A percentile compares a stretch with the other conserved stretches of the same genome.
Conservation (phyloP, 1,140 invertebrate genomes). For the Latrodectus geometricus region DNA sequence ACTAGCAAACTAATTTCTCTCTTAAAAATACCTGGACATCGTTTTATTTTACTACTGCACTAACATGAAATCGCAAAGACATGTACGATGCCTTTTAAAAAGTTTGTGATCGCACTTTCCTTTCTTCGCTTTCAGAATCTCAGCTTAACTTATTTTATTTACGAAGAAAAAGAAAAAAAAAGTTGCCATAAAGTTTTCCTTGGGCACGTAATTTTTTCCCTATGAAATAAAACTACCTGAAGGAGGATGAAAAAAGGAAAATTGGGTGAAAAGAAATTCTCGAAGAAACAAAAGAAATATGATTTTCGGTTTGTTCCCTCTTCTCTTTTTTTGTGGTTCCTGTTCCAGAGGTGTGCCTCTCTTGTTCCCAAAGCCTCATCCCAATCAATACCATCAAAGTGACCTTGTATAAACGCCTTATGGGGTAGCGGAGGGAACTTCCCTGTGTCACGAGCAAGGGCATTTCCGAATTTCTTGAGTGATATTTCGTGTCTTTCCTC, state of each 20-base stretch:
- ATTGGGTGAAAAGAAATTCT: neutral
- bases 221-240: no score
- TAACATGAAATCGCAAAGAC: no score
- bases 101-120: no score
- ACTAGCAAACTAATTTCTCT: no score
- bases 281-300: neutral
- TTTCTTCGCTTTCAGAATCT: no score
- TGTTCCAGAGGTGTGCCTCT: neutral
- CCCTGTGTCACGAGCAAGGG: conserved; percentile 27
- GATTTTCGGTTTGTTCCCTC: neutral
- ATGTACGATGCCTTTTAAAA: no score
- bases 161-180: no score
- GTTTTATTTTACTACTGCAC: no score
- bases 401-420: conserved; percentile 14
- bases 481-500: conserved; percentile 30
- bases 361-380: neutral
- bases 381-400: conserved; percentile 54
- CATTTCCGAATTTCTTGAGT: conserved; percentile 37
- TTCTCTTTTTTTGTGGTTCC: neutral
- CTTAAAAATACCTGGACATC: no score
- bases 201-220: neutral
- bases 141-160: no score
- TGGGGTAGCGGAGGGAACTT: neutral
- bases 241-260: no score
- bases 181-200: neutral